These are phyloP conservation scores for Torymus aiolomorphi DNA, from an alignment of 2,888 invertebrate genomes.

Conservation along the genomic window DNA sequence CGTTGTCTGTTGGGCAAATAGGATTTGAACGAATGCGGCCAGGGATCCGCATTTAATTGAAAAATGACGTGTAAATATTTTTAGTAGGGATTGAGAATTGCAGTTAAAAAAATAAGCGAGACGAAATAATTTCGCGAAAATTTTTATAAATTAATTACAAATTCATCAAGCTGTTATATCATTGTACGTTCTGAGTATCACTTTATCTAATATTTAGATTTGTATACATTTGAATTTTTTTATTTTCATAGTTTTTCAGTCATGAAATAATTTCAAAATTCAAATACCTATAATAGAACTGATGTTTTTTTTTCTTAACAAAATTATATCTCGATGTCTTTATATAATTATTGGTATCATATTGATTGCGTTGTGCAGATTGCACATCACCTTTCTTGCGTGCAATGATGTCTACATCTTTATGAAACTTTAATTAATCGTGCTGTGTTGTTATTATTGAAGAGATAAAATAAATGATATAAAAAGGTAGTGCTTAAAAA, in stretches of 20 bases:
- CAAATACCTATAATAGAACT: too few species aligned
- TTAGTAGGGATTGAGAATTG: constrained; percentile 19
- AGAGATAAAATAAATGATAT: constrained; percentile 45
- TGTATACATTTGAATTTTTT: too few species aligned
- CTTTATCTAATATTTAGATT: neutral
- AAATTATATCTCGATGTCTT: too few species aligned
- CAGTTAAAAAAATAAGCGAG: constrained; percentile 16
- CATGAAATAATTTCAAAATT: too few species aligned
- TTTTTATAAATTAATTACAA: neutral
- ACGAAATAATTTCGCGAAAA: neutral
- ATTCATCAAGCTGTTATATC: neutral
- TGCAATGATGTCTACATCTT: constrained; percentile 47
- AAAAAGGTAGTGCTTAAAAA: constrained; percentile 19
- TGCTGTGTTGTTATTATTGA: constrained; percentile 56
- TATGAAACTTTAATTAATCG: constrained; percentile 57
- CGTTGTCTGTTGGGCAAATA: constrained; percentile 25
- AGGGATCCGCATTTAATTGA: neutral
- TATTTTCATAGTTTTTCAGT: too few species aligned
- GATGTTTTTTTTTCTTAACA: too few species aligned
- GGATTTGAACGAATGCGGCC: constrained; percentile 22
- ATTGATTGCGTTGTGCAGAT: neutral
- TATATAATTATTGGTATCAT: too few species aligned
- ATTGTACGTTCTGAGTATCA: neutral
- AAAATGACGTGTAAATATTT: constrained; percentile 49
- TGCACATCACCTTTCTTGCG: constrained; percentile 40